Conservation (phyloP, 2,113 vertebrate genomes). For the Leucosticte australis region DNA sequence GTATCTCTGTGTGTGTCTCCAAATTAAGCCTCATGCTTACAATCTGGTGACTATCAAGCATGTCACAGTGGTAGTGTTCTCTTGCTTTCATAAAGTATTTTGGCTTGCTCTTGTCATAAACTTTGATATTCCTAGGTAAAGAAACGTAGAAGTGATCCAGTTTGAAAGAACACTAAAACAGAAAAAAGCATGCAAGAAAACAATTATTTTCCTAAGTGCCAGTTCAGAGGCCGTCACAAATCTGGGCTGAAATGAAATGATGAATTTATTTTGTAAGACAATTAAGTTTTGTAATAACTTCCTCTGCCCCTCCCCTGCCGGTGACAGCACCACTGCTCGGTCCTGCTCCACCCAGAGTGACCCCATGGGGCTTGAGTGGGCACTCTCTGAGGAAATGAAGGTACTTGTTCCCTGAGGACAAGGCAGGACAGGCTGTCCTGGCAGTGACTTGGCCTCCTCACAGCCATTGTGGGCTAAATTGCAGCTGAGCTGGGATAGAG, state of each 20-base stretch:
- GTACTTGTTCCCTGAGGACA: constrained; percentile 16
- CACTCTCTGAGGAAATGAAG: constrained; percentile 58
- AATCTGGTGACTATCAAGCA: not conserved
- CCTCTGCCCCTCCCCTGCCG: not conserved
- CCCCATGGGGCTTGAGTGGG: not conserved
- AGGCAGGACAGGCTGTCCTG: not conserved
- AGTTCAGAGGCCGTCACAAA: not conserved
- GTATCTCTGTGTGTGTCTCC: constrained; percentile 7
- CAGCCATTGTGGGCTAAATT: constrained; percentile 29
- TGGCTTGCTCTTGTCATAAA: constrained; percentile 64
- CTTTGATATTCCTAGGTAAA: not conserved
- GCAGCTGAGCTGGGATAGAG: constrained; percentile 13
- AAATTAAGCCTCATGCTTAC: constrained; percentile 7
- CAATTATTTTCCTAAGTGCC: not conserved
- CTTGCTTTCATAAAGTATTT: constrained; percentile 24
- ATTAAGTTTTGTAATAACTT: not conserved
- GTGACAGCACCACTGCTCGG: not conserved
- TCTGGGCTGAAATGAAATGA: not conserved
- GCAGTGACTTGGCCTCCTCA: not conserved
- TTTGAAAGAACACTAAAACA: constrained; percentile 69
- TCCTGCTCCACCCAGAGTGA: constrained; percentile 4
- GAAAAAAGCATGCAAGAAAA: constrained; percentile 54
- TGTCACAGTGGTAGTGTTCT: constrained; percentile 3
- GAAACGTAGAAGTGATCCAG: constrained; percentile 8
- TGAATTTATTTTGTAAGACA: constrained; percentile 21